Evolutionary conservation across 2,113 vertebrate species (phyloP), one percentile per base, ranked within the genome.

Genomic region (Actenoides lindsayi): DNA sequence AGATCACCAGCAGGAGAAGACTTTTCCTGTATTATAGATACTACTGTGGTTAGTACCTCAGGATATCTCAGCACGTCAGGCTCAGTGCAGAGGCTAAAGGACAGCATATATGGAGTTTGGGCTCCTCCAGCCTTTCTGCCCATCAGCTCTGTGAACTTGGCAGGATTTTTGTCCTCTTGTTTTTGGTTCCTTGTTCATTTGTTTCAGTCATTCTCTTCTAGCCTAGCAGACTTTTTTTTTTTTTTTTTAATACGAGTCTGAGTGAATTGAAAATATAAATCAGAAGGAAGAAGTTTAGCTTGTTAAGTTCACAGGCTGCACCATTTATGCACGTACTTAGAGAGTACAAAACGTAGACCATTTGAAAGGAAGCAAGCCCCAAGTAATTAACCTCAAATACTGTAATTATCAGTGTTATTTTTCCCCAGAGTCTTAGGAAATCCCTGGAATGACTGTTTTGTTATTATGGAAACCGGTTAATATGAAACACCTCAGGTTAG

Each of bases 321-420:
- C 16, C 37, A n/a, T 20, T 64, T 78, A 35, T 33, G 27, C 28
- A 46, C 23, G 10, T 35, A 87, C 20, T 80, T 57, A 27, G 51
- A 71, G 41, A 93, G 21, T 74, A 57, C 16, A 39, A 90, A 95
- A 75, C 5, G 6, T 51, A 64, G 67, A 44, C 18, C 50, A 77
- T 92, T 60, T 79, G 69, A 96, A 96, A 90, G 74, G 86, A 87
- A 82, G 83, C 33, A 92, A 93, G 50, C 33, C 48, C 46, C 44
- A 93, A 92, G 71, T 80, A 94, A 94, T 95, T 97, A 92, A 95
- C 71, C 80, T 92, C 73, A 94, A 97, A 93, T 67, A 87, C 46
- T 78, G 62, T 91, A 96, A 97, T 98, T 96, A 93, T 76, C 83
- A 82, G 64, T 57, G 79, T 9, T 59, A 83, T 92, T 95, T 92